Evolutionary conservation across 2,888 invertebrate species (phyloP), one percentile per base, ranked within the genome.

Genomic region (Muscina levida): DNA sequence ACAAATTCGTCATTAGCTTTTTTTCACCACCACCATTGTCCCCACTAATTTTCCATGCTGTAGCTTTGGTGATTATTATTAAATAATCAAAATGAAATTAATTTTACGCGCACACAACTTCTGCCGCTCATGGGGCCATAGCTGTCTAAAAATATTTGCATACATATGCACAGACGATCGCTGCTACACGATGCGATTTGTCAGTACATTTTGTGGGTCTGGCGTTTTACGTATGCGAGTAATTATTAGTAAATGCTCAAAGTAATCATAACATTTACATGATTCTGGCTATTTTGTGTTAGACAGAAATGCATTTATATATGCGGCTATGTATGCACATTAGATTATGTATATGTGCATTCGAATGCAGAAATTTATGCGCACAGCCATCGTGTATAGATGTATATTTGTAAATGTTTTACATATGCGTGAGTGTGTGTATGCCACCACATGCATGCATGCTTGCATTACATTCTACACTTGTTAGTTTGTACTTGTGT

Each of bases 221-320:
- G 31, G n/a, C 31, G 10, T 59, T 37, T 37, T 59, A 59, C 19
- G 11, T 15, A 13, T 59, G 37, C 15, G 15, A 17, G 10, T 39
- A n/a, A 51, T 62, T 75, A 53, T 75, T 53, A 57, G 65, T 48
- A 31, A 56, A 65, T 37, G 71, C 56, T 44, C 15, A 76, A 76
- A 56, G 65, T 71, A 71, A 65, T 76, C 71, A 71, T 46, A 70
- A 70, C 44, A 70, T 62, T 62, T 75, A 51, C 17, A 70, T 53
- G 53, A 59, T 71, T 71, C 15, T 37, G n/a, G n/a, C n/a, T n/a
- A n/a, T n/a, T n/a, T n/a, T n/a, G n/a, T n/a, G n/a, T n/a, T n/a
- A n/a, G n/a, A n/a, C n/a, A n/a, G n/a, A n/a, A n/a, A n/a, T n/a
- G n/a, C n/a, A n/a, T n/a, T n/a, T n/a, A n/a, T n/a, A n/a, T n/a